Conservation (phyloP, 2,797 vertebrate species). For the Chaenodraco wilsoni region DNA sequence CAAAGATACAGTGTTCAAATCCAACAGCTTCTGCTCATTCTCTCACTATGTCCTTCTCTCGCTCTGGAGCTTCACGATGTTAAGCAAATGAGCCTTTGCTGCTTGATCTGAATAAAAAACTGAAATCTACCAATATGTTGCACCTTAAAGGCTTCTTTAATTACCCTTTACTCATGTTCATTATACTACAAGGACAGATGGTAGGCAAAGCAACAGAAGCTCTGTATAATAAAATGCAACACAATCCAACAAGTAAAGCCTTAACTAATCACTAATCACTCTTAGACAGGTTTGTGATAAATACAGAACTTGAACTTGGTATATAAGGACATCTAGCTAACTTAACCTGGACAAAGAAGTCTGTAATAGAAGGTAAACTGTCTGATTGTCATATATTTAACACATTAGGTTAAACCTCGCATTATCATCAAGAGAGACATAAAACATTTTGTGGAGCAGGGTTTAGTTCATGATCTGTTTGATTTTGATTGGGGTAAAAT, state of each 20-base stretch:
- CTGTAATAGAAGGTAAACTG: constrained; percentile 17
- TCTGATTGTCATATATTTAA: constrained; percentile 26
- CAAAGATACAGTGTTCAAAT: background rate
- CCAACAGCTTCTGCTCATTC: background rate
- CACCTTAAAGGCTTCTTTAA: background rate
- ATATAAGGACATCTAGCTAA: background rate
- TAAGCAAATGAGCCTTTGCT: background rate
- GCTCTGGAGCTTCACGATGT: background rate
- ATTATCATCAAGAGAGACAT: too few relatives aligned
- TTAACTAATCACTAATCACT: background rate
- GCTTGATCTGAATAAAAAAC: background rate
- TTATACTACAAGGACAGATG: background rate
- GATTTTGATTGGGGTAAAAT: too few relatives aligned
- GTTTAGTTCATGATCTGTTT: too few relatives aligned
- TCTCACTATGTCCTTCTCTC: background rate
- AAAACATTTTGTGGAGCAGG: too few relatives aligned
- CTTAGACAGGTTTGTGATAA: background rate
- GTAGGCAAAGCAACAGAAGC: background rate
- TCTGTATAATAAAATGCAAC: background rate
- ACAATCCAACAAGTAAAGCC: background rate
- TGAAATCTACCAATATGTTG: background rate
- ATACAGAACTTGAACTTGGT: background rate
- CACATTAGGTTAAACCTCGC: background rate
- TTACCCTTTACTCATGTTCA: background rate
- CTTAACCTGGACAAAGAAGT: constrained; percentile 18